A percentile compares a stretch with the other conserved stretches of the same genome.
phyloP scores from a whole-genome alignment of 2,888 invertebrate species.

The Ophion obscuratus region DNA sequence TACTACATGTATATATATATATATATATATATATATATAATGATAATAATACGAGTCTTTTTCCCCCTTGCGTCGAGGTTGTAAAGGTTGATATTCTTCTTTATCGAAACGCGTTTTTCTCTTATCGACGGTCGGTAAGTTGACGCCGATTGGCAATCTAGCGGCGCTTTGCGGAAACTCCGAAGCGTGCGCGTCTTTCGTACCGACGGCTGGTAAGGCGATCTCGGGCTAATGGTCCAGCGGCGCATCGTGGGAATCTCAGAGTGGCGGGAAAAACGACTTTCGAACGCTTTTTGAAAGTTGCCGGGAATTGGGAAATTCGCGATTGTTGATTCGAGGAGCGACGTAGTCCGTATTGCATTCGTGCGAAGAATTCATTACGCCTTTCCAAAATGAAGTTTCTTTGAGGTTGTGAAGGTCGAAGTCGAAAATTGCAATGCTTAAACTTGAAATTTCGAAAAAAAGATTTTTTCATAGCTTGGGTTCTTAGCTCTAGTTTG shows the following conservation, averaged over 20 bases:
- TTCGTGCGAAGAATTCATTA: too few relatives aligned
- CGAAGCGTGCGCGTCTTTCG: not conserved
- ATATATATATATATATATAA: not conserved
- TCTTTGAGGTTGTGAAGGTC: too few relatives aligned
- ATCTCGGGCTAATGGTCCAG: not conserved
- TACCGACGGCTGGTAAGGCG: not conserved
- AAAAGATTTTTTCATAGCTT: too few relatives aligned
- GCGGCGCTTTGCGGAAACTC: not conserved
- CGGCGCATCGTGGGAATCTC: not conserved
- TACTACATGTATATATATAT: not conserved
- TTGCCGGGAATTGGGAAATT: too few relatives aligned
- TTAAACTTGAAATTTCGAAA: too few relatives aligned
- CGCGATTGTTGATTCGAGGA: too few relatives aligned
- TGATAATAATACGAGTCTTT: not conserved
- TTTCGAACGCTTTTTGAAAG: not conserved
- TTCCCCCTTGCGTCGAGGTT: not conserved
- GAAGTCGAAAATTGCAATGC: too few relatives aligned
- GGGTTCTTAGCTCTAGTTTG: too few relatives aligned
- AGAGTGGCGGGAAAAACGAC: not conserved
- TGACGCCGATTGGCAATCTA: not conserved
- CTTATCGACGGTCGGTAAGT: not conserved
- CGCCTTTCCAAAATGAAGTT: too few relatives aligned
- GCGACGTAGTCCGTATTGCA: too few relatives aligned
- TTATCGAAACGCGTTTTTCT: not conserved
- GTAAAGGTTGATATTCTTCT: not conserved